Base-by-base conservation (phyloP, 2,797 vertebrate genomes). In the Champsocephalus esox region DNA sequence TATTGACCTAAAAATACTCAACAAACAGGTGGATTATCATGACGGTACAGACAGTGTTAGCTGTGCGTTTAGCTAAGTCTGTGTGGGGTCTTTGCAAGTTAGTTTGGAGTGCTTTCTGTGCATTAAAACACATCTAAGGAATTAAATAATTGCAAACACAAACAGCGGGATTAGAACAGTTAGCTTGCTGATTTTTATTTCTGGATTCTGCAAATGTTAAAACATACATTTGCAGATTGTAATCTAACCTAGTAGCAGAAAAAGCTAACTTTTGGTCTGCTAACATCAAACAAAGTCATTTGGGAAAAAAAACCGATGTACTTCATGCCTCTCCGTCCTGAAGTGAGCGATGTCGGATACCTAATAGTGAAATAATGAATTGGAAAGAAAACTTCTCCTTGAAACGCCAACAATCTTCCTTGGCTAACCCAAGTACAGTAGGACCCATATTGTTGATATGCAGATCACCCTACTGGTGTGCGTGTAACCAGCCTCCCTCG, bases 41-140 rank as follows among this genome's bases (percentile, higher is more conserved):
- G 14, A 28, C 2, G 32, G 1, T 38, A 19, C 19, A 19, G 19
- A 19, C 1, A 5, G 32, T n/a, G 24, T 41, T 49, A 21, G 65
- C 17, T 49, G 58, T 5, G 7, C 19, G 28, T 41, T 44, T 51
- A 54, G 58, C 3, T 38, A 0, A 66, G 46, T 69, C 2, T 68
- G 24, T 41, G 14, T 21, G 10, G 4, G n/a, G 10, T 81, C 54
- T 75, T 64, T 63, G 16, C 24, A 66, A 62, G 56, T 61, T 5
- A 72, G 12, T 71, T 41, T 44, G 24, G 0, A 28, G 16, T 43
- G 58, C 5, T 45, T 57, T 67, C 51, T 58, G 7, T 80, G 52
- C 32, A 66, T 62, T 14, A 14, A 65, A 54, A 57, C 32, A 21
- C 19, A 57, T 17, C n/a, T 21, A 16, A 46, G 9, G 17, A 44